phyloP scores from a whole-genome alignment of 2,888 invertebrate species.

The Oconnorella tubifera region DNA sequence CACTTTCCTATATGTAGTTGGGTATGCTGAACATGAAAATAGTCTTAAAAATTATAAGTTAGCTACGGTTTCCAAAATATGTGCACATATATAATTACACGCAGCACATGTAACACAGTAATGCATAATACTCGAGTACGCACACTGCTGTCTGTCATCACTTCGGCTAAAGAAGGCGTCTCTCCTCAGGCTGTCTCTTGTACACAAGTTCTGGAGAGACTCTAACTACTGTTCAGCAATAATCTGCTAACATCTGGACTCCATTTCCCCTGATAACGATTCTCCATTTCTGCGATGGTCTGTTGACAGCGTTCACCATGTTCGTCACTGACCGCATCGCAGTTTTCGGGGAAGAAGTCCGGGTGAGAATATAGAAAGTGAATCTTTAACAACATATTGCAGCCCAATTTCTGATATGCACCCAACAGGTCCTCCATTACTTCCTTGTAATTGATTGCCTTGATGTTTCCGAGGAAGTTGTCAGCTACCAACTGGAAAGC shows the following conservation, averaged over 20 bases:
- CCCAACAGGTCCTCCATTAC: conserved; percentile 6
- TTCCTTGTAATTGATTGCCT: conserved; percentile 1
- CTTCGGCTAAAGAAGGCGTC: no score
- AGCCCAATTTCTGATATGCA: conserved; percentile 1
- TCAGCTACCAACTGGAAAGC: conserved; percentile 9
- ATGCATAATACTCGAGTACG: no score
- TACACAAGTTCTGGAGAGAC: no score
- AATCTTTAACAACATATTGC: conserved; percentile 11
- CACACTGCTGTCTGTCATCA: no score
- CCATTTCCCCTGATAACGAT: conserved; percentile 14
- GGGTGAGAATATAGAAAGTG: conserved; percentile 13
- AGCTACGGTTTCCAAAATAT: no score
- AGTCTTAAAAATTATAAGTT: no score
- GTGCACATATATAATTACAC: no score
- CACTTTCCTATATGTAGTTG: no score
- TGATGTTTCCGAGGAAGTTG: conserved; percentile 3
- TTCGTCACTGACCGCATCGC: conserved; percentile 8
- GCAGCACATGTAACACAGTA: no score
- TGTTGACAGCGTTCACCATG: conserved; percentile 15
- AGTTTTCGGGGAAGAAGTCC: conserved; percentile 11
- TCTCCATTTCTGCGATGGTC: conserved; percentile 2
- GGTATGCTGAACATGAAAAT: no score
- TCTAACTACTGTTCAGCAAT: conserved; percentile 4
- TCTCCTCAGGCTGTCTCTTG: no score
- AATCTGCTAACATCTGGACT: conserved; percentile 7